Base-by-base conservation (phyloP, 2,888 invertebrate species). In the Himalopsyche japonica region DNA sequence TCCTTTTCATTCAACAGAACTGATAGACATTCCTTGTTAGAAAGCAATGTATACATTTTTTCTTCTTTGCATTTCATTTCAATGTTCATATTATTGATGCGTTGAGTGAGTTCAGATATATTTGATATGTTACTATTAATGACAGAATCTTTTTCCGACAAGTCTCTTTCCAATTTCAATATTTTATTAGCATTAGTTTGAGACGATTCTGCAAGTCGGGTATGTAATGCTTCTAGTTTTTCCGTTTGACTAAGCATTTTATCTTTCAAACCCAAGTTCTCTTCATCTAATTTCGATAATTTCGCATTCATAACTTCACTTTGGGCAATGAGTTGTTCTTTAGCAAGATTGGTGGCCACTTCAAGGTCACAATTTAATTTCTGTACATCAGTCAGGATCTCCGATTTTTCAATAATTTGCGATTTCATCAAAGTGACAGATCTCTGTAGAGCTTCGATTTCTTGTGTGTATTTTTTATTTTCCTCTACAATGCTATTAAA, bases 61-160 rank as follows among this genome's bases (percentile, higher is more conserved):
- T 91, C 90, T 37, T 88, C 88, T 80, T 89, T 90, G 88, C 10
- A 88, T 88, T 79, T 90, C 89, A 32, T 89, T 86, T 89, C 24
- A 80, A 87, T 24, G 86, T 87, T 24, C 90, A 81, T 30, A 89
- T 89, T 10, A 88, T 82, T 64, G 88, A 89, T 18, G 88, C 0
- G 88, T 88, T 84, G 88, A 80, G 82, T 70, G 1, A 89, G 84
- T 48, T 88, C 88, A 3, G 88, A 87, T 49, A 89, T 64, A 83
- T 88, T 88, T 18, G 24, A 37, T 18, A 81, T 7, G 24, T 34
- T 18, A 30, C 18, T n/a, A 77, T 79, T 82, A 70, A 49, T 24
- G 24, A 18, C 30, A 18, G 27, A 47, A 18, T 18, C n/a, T 79
- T 79, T 82, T 79, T 79, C 70, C 27, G 79, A 34, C 89, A 32